Evolutionary conservation across 2,888 invertebrate species (phyloP).

Genomic region (Morpho helenor): DNA sequence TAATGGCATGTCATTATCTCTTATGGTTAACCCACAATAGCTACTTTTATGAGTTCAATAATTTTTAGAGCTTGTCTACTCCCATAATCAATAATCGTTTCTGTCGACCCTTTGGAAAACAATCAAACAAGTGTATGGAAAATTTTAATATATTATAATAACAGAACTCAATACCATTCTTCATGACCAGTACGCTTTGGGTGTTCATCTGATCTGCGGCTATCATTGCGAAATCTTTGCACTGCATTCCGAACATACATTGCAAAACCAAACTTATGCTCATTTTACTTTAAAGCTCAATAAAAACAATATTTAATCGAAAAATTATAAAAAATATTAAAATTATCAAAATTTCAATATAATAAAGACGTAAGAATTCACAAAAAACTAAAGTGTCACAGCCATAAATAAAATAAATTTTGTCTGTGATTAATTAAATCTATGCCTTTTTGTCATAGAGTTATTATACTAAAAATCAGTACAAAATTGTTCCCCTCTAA

Average conservation of each 20-base stretch:
- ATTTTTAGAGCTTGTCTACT: not conserved
- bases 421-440: too few relatives aligned
- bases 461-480: too few relatives aligned
- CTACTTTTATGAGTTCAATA: not conserved
- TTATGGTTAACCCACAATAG: not conserved
- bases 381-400: too few relatives aligned
- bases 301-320: slow-evolving; percentile 6
- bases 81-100: not conserved
- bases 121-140: not conserved
- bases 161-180: slow-evolving; percentile 82
- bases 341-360: slow-evolving; percentile 1
- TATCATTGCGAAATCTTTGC: slow-evolving; percentile 91
- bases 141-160: not conserved
- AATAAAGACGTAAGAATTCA: not conserved
- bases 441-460: too few relatives aligned
- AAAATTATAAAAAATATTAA: slow-evolving; percentile 3
- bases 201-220: slow-evolving; percentile 93
- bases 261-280: slow-evolving; percentile 79
- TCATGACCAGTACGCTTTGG: slow-evolving; percentile 92
- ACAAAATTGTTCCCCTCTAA: too few relatives aligned
- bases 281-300: slow-evolving; percentile 3
- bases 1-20: not conserved
- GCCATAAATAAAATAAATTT: too few relatives aligned
- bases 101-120: not conserved
- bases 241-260: slow-evolving; percentile 92